Evolutionary conservation across 2,888 invertebrate species (phyloP), one percentile per base, ranked within the genome.

Genomic region (Sinelater perroti): DNA sequence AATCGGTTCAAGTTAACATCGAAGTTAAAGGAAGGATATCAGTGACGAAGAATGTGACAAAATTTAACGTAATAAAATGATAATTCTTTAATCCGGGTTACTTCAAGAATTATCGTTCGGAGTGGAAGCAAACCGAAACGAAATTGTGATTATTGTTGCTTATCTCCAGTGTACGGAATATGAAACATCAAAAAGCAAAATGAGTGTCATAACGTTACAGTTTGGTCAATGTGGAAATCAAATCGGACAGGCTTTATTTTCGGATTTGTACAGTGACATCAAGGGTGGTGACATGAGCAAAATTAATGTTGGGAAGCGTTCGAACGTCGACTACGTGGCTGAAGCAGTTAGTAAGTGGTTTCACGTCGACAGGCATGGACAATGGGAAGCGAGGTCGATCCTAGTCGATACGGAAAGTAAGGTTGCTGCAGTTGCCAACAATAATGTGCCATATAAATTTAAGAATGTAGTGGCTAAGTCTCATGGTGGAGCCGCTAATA

Each of bases 151-250:
- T n/a, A n/a, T n/a, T n/a, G n/a, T n/a, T n/a, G n/a, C n/a, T n/a
- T n/a, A n/a, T n/a, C n/a, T n/a, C n/a, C n/a, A n/a, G n/a, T n/a
- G n/a, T n/a, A n/a, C n/a, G n/a, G n/a, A 24, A 24, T 6, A 7
- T 24, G 24, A 6, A 28, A 28, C 28, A 5, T 10, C 2, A n/a
- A n/a, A n/a, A n/a, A n/a, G n/a, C n/a, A 38, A 36, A 61, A 76
- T 76, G 76, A 72, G 72, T 59, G 75, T 81, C 70, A 67, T 82
- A 26, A 78, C 79, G 8, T 58, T 83, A 54, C 81, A 82, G 68
- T 81, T 81, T 62, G 83, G 83, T 6, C 83, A 83, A 66, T 83
- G 82, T 67, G 83, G 83, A 21, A 83, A 82, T 74, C 83, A 83
- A 71, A 67, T 82, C 38, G 82, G 82, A 2, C 75, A 79, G 54